Evolutionary conservation across 1,140 invertebrate species (phyloP).

Genomic region (Ruditapes philippinarum): DNA sequence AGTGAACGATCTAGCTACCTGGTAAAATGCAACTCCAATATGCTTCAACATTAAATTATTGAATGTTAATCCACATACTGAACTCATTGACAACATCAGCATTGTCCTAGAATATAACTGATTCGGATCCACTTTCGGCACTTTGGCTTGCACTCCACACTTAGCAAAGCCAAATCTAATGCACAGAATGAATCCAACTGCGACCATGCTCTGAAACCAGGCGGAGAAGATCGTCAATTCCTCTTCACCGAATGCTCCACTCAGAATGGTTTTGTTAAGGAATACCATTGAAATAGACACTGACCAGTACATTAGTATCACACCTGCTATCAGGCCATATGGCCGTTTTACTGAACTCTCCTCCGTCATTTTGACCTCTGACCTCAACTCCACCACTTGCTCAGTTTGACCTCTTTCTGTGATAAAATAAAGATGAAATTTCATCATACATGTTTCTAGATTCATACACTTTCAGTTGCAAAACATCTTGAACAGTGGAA

Average conservation of each 20-base stretch:
- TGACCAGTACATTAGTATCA: conserved; percentile 83
- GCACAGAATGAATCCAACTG: conserved; percentile 70
- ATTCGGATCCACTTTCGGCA: conserved; percentile 68
- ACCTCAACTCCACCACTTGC: neutral
- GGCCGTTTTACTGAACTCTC: conserved; percentile 12
- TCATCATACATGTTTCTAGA: no score
- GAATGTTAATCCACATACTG: conserved; percentile 81
- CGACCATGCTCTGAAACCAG: conserved; percentile 81
- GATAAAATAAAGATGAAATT: neutral
- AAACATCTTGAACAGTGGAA: no score
- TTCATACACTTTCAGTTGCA: no score
- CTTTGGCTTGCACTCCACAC: conserved; percentile 44
- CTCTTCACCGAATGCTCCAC: conserved; percentile 69
- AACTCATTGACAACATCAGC: conserved; percentile 79
- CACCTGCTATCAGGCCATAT: conserved; percentile 66
- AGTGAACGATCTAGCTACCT: conserved; percentile 85
- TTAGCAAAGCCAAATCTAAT: conserved; percentile 28
- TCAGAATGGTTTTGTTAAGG: conserved; percentile 85
- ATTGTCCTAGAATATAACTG: conserved; percentile 78
- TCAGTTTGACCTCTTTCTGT: neutral
- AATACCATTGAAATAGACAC: conserved; percentile 86
- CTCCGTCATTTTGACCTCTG: neutral
- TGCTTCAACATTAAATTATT: conserved; percentile 86
- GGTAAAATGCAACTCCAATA: conserved; percentile 86
- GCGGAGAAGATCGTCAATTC: conserved; percentile 85